Evolutionary conservation across 2,113 vertebrate species (phyloP).

Genomic region (Rhea americana): DNA sequence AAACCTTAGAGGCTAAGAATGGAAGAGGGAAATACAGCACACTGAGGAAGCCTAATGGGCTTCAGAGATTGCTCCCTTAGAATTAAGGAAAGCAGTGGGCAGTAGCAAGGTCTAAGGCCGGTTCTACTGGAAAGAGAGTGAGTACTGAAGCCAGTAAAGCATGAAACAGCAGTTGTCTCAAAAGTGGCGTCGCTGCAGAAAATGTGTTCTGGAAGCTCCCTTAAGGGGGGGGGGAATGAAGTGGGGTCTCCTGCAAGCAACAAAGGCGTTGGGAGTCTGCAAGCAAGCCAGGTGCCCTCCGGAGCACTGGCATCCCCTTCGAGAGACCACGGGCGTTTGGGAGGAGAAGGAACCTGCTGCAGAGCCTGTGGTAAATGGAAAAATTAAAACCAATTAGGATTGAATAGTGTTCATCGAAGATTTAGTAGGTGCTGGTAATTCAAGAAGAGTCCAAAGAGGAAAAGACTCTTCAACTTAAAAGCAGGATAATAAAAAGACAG

Average conservation of each 20-base stretch:
- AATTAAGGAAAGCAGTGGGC: background rate
- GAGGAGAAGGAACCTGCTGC: background rate
- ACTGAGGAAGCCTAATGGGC: background rate
- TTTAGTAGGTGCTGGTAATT: slow-evolving; percentile 48
- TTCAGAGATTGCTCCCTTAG: background rate
- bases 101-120: background rate
- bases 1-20: background rate
- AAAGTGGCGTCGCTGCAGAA: background rate
- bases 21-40: background rate
- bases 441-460: slow-evolving; percentile 11
- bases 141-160: background rate
- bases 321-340: background rate
- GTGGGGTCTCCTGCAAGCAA: background rate
- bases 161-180: background rate
- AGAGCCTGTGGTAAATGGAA: slow-evolving; percentile 6
- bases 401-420: slow-evolving; percentile 10
- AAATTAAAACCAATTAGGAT: slow-evolving; percentile 5
- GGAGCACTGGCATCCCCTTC: background rate
- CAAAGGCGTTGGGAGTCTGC: background rate
- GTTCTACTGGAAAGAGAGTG: background rate
- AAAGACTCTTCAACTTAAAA: slow-evolving; percentile 42
- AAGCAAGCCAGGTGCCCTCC: background rate
- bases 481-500: slow-evolving; percentile 44
- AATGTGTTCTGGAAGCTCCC: background rate
- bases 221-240: background rate